Conservation (phyloP, 2,797 vertebrate species). For the Molossus molossus region DNA sequence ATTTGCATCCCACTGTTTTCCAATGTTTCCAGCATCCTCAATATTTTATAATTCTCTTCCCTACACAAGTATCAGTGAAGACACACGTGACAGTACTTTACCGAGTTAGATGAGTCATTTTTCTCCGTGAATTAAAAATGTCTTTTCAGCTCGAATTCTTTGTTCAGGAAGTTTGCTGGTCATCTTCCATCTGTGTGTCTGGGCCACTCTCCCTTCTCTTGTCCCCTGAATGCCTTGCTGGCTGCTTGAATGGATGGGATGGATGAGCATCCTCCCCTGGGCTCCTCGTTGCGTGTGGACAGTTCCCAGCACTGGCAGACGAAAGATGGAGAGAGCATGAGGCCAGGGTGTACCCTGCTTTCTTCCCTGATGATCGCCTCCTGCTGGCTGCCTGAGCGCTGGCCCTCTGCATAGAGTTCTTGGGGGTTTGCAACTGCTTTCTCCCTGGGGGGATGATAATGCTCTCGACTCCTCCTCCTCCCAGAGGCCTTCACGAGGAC, state of each 20-base stretch:
- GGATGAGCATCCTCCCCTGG: accelerated
- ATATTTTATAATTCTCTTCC: not conserved
- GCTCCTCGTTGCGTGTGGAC: not conserved
- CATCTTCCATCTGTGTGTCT: no score
- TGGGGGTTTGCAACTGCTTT: not conserved
- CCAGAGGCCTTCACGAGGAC: accelerated
- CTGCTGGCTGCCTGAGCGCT: not conserved
- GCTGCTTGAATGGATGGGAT: accelerated
- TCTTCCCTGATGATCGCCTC: not conserved
- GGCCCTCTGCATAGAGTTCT: not conserved
- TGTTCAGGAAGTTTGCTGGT: not conserved
- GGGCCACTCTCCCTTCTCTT: not conserved
- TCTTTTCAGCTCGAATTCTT: not conserved
- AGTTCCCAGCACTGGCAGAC: not conserved
- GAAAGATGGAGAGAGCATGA: not conserved
- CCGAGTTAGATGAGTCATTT: not conserved
- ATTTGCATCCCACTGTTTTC: not conserved
- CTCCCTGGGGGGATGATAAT: not conserved
- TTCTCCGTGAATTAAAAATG: not conserved
- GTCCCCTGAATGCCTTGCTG: not conserved
- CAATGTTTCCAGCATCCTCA: not conserved
- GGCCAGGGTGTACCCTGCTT: no score
- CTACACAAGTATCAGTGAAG: not conserved
- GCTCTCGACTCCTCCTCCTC: accelerated
- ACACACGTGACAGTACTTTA: not conserved